These are phyloP conservation scores for Tanytarsus gracilentus DNA, from an alignment of 2,888 invertebrate species.

Conservation along the genomic window DNA sequence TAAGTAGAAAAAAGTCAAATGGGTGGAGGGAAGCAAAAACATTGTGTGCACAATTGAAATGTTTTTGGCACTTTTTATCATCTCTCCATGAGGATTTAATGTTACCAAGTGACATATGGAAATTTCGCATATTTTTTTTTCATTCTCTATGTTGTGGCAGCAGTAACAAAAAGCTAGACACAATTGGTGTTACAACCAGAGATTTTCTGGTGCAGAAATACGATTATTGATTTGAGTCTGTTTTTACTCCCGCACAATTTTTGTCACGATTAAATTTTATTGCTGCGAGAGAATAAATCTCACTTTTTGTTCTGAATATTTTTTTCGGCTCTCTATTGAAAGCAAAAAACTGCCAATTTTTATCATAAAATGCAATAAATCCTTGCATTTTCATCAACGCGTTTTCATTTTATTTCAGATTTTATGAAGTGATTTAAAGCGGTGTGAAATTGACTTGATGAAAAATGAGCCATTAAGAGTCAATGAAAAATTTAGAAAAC, in stretches of 20 bases:
- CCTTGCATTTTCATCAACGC: too few relatives aligned
- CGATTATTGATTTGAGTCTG: not conserved
- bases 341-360: too few relatives aligned
- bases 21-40: not conserved
- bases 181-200: not conserved
- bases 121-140: not conserved
- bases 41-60: slow-evolving; percentile 7
- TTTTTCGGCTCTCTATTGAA: too few relatives aligned
- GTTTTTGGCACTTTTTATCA: slow-evolving; percentile 12
- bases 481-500: too few relatives aligned
- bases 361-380: too few relatives aligned
- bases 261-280: not conserved
- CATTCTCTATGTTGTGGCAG: not conserved
- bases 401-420: too few relatives aligned
- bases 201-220: not conserved
- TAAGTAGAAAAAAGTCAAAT: not conserved
- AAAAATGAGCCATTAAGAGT: too few relatives aligned
- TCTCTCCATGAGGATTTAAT: not conserved
- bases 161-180: not conserved
- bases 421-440: too few relatives aligned
- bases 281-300: too few relatives aligned
- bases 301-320: not conserved
- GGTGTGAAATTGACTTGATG: too few relatives aligned
- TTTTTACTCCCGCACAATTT: not conserved
- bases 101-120: slow-evolving; percentile 3